phyloP scores from a whole-genome alignment of 2,888 invertebrate species.

The Phasia obesa region DNA sequence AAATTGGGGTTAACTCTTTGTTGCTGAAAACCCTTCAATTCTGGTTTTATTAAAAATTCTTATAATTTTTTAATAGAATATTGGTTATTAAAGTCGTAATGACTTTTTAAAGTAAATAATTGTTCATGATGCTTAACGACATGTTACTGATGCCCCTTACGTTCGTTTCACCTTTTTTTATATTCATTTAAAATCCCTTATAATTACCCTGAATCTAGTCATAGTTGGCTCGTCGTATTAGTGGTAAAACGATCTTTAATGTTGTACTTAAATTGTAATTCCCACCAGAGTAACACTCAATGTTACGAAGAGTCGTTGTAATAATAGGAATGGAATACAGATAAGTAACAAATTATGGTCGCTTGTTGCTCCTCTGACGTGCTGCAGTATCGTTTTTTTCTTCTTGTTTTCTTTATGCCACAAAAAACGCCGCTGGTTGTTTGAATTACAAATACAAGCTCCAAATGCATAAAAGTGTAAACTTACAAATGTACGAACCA shows the following conservation, averaged over 20 bases:
- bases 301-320: constrained; percentile 3
- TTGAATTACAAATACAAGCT: constrained; percentile 46
- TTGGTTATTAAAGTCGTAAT: too few species aligned
- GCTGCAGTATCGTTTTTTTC: constrained; percentile 26
- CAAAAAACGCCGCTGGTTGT: constrained; percentile 58
- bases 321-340: constrained; percentile 35
- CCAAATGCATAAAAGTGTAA: constrained; percentile 13
- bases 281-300: constrained; percentile 51
- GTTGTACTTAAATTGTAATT: constrained; percentile 54
- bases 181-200: constrained; percentile 44
- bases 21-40: too few species aligned
- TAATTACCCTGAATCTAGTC: constrained; percentile 54
- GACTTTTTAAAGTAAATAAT: too few species aligned
- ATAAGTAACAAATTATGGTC: constrained; percentile 65
- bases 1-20: too few species aligned
- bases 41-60: too few species aligned
- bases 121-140: constrained; percentile 2
- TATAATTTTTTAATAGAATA: too few species aligned
- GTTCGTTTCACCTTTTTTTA: not conserved
- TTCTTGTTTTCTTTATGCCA: constrained; percentile 17
- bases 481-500: not conserved
- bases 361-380: constrained; percentile 52
- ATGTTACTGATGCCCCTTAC: not conserved
- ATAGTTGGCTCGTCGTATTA: constrained; percentile 22
- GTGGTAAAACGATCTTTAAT: constrained; percentile 57